These are phyloP conservation scores for Hylomyscus alleni DNA, from an alignment of 2,797 vertebrate species.

Conservation along the genomic window DNA sequence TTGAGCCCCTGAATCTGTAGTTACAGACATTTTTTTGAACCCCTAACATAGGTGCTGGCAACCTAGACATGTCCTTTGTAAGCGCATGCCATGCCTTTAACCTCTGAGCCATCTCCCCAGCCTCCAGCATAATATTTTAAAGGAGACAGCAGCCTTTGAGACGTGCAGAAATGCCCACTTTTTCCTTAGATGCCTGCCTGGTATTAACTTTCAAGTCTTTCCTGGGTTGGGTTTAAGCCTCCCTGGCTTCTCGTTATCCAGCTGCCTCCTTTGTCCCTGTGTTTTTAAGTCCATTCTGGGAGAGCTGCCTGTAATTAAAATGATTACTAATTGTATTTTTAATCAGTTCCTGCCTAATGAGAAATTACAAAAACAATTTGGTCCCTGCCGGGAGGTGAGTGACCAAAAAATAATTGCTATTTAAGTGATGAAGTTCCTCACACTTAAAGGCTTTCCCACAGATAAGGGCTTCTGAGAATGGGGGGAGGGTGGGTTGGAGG, in stretches of 20 bases:
- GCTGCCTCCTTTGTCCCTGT: not conserved
- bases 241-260: not conserved
- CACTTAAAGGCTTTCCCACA: not conserved
- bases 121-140: not conserved
- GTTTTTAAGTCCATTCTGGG: conserved; percentile 41
- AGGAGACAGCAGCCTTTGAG: not conserved
- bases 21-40: not conserved
- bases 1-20: not conserved
- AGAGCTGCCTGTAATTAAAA: conserved; percentile 63
- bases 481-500: not conserved
- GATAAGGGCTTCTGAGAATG: not conserved
- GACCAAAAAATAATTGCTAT: not conserved
- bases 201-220: not conserved
- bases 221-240: not conserved
- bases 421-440: not conserved
- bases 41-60: not conserved
- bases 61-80: not conserved
- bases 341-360: conserved; percentile 68
- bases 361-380: conserved; percentile 41
- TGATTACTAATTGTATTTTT: conserved; percentile 72
- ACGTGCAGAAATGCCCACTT: not conserved
- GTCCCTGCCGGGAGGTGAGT: not conserved
- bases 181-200: not conserved
- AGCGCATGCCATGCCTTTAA: not conserved
- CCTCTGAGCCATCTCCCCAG: not conserved